Evolutionary conservation across 2,888 invertebrate species (phyloP).

Genomic region (Heliconius ethilla): DNA sequence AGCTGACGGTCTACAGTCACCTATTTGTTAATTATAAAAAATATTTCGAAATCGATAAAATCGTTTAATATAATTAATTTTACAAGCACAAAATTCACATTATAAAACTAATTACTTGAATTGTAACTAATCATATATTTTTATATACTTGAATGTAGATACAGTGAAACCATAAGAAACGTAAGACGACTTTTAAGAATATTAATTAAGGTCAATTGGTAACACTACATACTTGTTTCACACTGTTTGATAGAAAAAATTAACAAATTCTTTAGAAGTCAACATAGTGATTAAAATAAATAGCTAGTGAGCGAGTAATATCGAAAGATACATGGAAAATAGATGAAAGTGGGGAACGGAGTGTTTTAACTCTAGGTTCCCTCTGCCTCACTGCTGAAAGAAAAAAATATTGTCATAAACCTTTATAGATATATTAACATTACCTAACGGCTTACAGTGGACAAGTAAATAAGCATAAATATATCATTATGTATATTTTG

Average conservation of each 20-base stretch:
- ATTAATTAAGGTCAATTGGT: slow-evolving; percentile 35
- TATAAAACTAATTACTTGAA: not conserved
- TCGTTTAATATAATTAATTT: not conserved
- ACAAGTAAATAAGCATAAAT: slow-evolving; percentile 9
- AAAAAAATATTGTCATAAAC: not conserved
- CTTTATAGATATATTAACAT: not conserved
- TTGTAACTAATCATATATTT: not conserved
- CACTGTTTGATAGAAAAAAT: slow-evolving; percentile 21
- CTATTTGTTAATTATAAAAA: not conserved
- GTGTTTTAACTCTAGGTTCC: too few relatives aligned
- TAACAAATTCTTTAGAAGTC: slow-evolving; percentile 22
- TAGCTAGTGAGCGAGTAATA: not conserved
- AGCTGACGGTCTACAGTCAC: not conserved
- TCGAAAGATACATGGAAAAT: too few relatives aligned
- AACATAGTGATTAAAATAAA: slow-evolving; percentile 4
- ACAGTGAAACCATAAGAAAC: not conserved
- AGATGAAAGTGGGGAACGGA: too few relatives aligned
- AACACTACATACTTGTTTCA: slow-evolving; percentile 24
- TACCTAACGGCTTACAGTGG: not conserved
- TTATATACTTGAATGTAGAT: not conserved
- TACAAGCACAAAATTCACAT: not conserved
- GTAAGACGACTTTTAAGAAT: slow-evolving; percentile 14
- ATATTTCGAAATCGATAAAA: not conserved
- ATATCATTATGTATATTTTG: slow-evolving; percentile 22
- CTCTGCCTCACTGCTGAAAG: too few relatives aligned